phyloP scores from a whole-genome alignment of 2,888 invertebrate species.

The Andrena praecox region DNA sequence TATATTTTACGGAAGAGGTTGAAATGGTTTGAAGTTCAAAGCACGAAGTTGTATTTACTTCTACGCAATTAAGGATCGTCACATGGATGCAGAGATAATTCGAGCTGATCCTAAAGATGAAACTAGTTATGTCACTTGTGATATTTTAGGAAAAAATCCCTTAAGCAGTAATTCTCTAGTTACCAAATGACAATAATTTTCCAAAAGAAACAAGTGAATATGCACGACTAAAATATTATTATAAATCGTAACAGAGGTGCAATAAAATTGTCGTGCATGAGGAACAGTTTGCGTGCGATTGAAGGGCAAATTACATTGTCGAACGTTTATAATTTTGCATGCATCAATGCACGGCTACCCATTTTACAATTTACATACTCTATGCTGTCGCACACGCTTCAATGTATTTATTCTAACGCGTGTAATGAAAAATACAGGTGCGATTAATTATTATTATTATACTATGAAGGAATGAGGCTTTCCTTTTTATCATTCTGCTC shows the following conservation, averaged over 20 bases:
- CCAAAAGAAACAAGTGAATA: not conserved
- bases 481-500: no score
- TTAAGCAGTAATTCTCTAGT: not conserved
- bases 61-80: no score
- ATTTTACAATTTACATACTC: conserved; percentile 9
- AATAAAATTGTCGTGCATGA: not conserved
- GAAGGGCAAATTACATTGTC: conserved; percentile 27
- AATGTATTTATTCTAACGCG: not conserved
- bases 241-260: not conserved
- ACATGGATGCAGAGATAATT: no score
- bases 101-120: no score
- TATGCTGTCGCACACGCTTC: not conserved
- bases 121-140: no score
- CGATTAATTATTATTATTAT: no score
- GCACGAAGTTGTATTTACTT: no score
- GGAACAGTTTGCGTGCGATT: conserved; percentile 2
- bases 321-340: conserved; percentile 11
- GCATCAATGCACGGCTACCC: not conserved
- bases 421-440: not conserved
- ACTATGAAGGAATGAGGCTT: no score
- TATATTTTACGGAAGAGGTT: no score
- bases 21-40: no score
- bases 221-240: not conserved
- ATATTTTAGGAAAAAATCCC: no score
- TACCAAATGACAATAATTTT: conserved; percentile 1